These are phyloP conservation scores for Pseudomyrmex dendroicus DNA, from an alignment of 1,140 invertebrate genomes.

Conservation along the genomic window DNA sequence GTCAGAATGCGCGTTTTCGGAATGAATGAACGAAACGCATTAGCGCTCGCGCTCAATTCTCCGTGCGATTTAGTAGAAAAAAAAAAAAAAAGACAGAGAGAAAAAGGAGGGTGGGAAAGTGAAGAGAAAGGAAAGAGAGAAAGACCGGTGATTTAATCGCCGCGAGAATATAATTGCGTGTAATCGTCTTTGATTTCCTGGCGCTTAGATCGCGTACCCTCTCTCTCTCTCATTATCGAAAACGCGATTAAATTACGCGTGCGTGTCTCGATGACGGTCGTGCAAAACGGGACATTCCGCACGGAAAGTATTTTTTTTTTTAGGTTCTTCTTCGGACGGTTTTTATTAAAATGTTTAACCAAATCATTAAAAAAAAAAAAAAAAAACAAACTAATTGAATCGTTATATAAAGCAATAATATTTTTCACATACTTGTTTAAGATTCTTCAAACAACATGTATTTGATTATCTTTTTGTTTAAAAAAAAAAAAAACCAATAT, in stretches of 20 bases:
- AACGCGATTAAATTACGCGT: conserved; percentile 40
- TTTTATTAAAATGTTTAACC: not conserved
- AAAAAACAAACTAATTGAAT: not conserved
- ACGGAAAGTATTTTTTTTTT: too few relatives aligned
- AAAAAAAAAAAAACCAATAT: too few relatives aligned
- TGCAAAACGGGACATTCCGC: too few relatives aligned
- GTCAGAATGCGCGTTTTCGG: not conserved
- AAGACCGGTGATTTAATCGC: not conserved
- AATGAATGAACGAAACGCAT: not conserved
- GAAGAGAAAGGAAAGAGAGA: not conserved
- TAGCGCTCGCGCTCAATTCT: too few relatives aligned
- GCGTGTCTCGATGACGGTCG: too few relatives aligned
- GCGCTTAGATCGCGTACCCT: conserved; percentile 59
- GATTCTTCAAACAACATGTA: not conserved
- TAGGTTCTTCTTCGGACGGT: not conserved
- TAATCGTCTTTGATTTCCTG: conserved; percentile 18
- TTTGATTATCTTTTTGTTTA: not conserved
- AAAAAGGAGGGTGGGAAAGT: not conserved
- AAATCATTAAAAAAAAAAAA: not conserved
- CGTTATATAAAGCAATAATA: too few relatives aligned
- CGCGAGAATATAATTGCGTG: conserved; percentile 26
- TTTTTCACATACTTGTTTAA: not conserved
- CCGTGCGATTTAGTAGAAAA: not conserved
- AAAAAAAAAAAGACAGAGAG: not conserved
- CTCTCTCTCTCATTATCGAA: conserved; percentile 44